Base-by-base conservation (phyloP, 92 coral and sea anemone genomes). In the Chrysogorgia sp. region DNA sequence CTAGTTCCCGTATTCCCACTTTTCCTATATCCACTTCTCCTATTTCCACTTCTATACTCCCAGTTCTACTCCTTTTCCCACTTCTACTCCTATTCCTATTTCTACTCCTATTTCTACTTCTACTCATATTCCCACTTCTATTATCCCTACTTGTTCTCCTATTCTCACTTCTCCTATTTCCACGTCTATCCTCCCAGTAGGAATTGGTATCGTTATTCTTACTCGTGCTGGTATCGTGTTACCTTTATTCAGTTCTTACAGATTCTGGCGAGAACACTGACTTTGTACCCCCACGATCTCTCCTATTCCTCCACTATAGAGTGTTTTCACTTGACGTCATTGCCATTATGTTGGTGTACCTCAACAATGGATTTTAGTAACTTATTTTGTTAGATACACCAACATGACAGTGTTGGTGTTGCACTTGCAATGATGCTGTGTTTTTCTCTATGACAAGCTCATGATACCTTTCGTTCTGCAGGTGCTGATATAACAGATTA, bases 401-500 rank as follows among this genome's bases (percentile, higher is more conserved):
- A n/a, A n/a, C n/a, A n/a, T n/a, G n/a, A n/a, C n/a, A n/a, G n/a
- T n/a, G n/a, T n/a, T n/a, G n/a, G n/a, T n/a, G n/a, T n/a, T n/a
- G n/a, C n/a, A n/a, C n/a, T n/a, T n/a, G n/a, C n/a, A n/a, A n/a
- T 12, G 43, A 37, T 12, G 43, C 6, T 4, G 43, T 37, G 43
- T 4, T 37, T 12, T 37, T 37, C n/a, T 37, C 6, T 4, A 37
- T 4, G 43, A 37, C 43, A 37, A 12, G 6, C 12, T 37, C 43
- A 37, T 37, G 6, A 37, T 5, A 19, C 50, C 21, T 22, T 4
- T 66, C 21, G 33, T 56, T 58, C 25, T 34, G 4, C 69, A 94
- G 98, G 98, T 89, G 97, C 98, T 75, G 98, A 94, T 29, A 94
- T 94, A n/a, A 91, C 98, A 20, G 98, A 94, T 80, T 94, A 94